These are phyloP conservation scores for Seriola dumerili DNA, from an alignment of 2,113 vertebrate genomes.

Conservation along the genomic window DNA sequence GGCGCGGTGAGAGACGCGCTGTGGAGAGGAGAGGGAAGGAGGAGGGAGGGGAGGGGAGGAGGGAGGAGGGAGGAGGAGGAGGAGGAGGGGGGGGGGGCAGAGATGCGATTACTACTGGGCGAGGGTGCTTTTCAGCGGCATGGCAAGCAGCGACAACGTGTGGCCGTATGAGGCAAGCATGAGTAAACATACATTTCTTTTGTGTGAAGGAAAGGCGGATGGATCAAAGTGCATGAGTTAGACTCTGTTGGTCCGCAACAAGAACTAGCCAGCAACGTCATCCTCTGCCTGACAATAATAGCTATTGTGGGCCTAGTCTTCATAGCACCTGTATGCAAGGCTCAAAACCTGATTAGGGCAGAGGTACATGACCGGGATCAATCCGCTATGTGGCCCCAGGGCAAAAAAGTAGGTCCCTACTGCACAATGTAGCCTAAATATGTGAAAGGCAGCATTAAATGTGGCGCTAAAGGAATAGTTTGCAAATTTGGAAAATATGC, in stretches of 20 bases:
- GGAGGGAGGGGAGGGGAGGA: background rate
- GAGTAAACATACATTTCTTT: background rate
- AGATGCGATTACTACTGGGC: background rate
- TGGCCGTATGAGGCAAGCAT: conserved; percentile 21
- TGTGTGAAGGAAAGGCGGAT: background rate
- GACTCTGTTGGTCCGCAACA: too few relatives aligned
- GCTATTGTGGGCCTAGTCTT: background rate
- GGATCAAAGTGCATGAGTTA: background rate
- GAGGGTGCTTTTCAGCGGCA: background rate
- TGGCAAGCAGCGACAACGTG: conserved; percentile 66
- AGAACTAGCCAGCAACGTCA: too few relatives aligned
- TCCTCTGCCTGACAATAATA: background rate
- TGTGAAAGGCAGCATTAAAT: background rate
- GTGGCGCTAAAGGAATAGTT: background rate
- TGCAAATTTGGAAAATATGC: background rate
- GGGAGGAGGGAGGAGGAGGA: background rate
- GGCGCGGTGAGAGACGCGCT: conserved; percentile 66
- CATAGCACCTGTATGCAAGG: background rate
- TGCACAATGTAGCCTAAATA: background rate
- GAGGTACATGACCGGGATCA: background rate
- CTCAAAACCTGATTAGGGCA: background rate
- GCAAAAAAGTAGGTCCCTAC: background rate
- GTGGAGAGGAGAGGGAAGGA: conserved; percentile 15
- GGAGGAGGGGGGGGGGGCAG: background rate
- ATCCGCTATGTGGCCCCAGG: background rate